Evolutionary conservation across 2,888 invertebrate genomes (phyloP).

Genomic region (Patella caerulea): DNA sequence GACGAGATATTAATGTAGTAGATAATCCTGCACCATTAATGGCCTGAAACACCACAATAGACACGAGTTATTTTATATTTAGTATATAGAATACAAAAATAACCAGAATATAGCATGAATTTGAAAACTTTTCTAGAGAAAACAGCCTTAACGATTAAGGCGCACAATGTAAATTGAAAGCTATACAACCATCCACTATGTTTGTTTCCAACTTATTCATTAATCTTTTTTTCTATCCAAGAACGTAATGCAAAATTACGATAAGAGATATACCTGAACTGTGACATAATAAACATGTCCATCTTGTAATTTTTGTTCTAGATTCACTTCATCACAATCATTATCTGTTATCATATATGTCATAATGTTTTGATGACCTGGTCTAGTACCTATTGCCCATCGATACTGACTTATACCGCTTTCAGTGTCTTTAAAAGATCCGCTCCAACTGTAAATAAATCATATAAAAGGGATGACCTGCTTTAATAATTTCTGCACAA

Average conservation of each 20-base stretch:
- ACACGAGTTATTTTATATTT: not conserved
- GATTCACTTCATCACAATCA: constrained; percentile 14
- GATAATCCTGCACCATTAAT: constrained; percentile 20
- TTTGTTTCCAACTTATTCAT: no score
- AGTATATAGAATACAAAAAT: no score
- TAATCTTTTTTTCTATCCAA: no score
- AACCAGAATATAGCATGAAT: no score
- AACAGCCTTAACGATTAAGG: no score
- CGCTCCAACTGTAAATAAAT: constrained; percentile 29
- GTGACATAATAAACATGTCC: constrained; percentile 35
- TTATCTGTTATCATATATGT: not conserved
- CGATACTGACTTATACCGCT: constrained; percentile 29
- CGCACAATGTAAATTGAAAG: no score
- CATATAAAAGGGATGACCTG: not conserved
- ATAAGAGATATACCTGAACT: constrained; percentile 25
- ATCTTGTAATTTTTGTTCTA: constrained; percentile 21
- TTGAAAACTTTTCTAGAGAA: no score
- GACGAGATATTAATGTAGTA: constrained; percentile 17
- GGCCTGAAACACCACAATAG: constrained; percentile 6
- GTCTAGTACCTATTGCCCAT: constrained; percentile 32
- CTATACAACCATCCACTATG: no score
- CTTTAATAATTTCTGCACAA: no score
- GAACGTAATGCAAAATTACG: not conserved
- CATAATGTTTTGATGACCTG: constrained; percentile 28
- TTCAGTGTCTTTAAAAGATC: constrained; percentile 27